Conservation (phyloP, 2,113 vertebrate genomes). For the Dipodomys merriami region DNA sequence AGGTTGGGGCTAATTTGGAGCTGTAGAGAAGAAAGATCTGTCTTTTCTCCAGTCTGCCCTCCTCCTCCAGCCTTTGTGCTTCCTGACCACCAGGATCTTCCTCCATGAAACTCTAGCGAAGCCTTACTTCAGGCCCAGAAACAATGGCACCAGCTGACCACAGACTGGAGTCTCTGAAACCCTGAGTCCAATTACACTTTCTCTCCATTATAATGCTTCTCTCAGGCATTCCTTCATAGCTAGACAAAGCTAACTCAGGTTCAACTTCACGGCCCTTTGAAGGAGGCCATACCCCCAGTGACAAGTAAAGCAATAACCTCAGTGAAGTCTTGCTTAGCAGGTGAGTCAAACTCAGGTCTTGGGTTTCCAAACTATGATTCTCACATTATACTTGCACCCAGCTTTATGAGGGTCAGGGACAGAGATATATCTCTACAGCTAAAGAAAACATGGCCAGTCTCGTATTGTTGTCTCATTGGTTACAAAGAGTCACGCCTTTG, state of each 20-base stretch:
- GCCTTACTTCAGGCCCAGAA: neutral
- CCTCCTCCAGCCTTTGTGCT: neutral
- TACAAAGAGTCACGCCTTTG: neutral
- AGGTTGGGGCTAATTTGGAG: too few species aligned
- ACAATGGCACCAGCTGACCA: neutral
- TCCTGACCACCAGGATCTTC: neutral
- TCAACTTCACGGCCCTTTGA: neutral
- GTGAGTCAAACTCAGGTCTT: neutral
- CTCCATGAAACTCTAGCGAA: neutral
- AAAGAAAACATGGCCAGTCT: neutral
- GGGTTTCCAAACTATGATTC: neutral
- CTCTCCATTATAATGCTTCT: neutral
- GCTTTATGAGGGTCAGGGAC: neutral
- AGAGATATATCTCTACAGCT: neutral
- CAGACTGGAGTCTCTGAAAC: neutral
- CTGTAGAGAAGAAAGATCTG: neutral
- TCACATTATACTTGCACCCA: neutral
- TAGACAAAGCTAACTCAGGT: neutral
- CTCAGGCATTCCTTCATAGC: neutral
- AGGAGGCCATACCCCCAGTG: neutral
- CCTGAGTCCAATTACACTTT: neutral
- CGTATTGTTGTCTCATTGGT: neutral
- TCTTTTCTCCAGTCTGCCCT: neutral
- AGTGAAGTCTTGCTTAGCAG: neutral
- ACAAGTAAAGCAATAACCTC: neutral